Evolutionary conservation across 2,113 vertebrate genomes (phyloP).

Genomic region (Montifringilla adamsi): DNA sequence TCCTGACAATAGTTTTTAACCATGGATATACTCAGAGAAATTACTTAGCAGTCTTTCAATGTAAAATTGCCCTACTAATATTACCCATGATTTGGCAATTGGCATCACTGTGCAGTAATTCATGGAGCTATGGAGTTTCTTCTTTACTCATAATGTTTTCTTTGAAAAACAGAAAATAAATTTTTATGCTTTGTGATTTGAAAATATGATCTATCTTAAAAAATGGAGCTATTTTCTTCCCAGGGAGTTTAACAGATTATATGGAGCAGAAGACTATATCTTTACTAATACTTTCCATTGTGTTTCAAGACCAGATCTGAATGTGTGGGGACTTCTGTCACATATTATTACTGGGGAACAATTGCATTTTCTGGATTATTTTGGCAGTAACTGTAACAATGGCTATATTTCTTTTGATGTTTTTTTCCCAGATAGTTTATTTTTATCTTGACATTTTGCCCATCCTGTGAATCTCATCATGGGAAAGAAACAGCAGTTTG

Average conservation of each 20-base stretch:
- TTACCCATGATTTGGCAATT: neutral
- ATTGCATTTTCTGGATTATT: slow-evolving; percentile 64
- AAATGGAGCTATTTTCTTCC: neutral
- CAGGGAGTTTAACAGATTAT: neutral
- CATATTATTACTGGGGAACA: slow-evolving; percentile 16
- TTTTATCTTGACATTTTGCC: slow-evolving; percentile 81
- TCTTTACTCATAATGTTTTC: neutral
- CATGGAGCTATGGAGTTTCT: neutral
- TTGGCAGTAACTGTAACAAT: slow-evolving; percentile 69
- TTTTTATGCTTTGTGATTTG: slow-evolving; percentile 32
- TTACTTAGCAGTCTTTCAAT: neutral
- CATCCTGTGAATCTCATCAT: slow-evolving; percentile 74
- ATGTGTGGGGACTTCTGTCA: slow-evolving; percentile 30
- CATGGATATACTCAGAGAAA: neutral
- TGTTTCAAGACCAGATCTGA: slow-evolving; percentile 49
- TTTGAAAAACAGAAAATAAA: slow-evolving; percentile 28
- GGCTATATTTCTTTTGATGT: slow-evolving; percentile 45
- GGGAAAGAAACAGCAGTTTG: slow-evolving; percentile 77
- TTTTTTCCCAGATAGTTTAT: slow-evolving; percentile 66
- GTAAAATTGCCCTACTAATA: neutral
- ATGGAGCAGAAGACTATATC: neutral
- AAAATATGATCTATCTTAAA: slow-evolving; percentile 34
- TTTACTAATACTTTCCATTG: neutral
- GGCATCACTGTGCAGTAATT: neutral
- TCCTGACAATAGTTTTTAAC: neutral